Evolutionary conservation across 1,140 invertebrate species (phyloP), one percentile per base, ranked within the genome.

Genomic region (Polyergus mexicanus): DNA sequence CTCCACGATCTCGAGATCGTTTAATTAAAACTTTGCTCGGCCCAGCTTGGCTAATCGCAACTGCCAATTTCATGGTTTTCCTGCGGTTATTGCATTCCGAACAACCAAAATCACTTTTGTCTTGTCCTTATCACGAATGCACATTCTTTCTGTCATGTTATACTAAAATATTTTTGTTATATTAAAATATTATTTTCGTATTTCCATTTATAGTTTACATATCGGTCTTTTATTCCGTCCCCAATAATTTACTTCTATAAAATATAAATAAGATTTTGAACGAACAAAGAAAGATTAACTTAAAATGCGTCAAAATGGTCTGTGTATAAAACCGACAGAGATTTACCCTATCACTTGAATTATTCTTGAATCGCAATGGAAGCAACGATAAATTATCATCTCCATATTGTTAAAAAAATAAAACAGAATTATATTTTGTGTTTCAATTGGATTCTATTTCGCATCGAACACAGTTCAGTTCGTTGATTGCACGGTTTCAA

Each of bases 1-100:
- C 71, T 60, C 78, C 78, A 72, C 78, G 78, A 68, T 83, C 78
- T 83, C 54, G 78, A 83, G 78, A 56, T 83, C 54, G 78, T 74
- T 83, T 60, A 74, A 83, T 83, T 83, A 83, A 83, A 83, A 74
- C 66, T 83, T 83, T 68, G 56, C 25, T 74, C 38, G 38, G 72
- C 25, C 38, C 77, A 10, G 6, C 63, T 56, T 25, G 65, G 19
- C 44, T 80, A 72, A 72, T 81, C 78, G 66, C 54, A 28, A 38
- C 68, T 86, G 72, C 71, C 84, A 66, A 78, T 77, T 78, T 77
- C 65, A 85, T 19, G 54, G 44, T 77, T 76, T 84, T 77, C 41
- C 84, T 41, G 76, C 76, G 32, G 44, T 66, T 68, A 68, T 47
- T 13, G 35, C 65, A 10, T 32, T 58, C 54, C 54, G n/a, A 83